Base-by-base conservation (phyloP, 2,888 invertebrate species). In the Caenorhabditis sinica region DNA sequence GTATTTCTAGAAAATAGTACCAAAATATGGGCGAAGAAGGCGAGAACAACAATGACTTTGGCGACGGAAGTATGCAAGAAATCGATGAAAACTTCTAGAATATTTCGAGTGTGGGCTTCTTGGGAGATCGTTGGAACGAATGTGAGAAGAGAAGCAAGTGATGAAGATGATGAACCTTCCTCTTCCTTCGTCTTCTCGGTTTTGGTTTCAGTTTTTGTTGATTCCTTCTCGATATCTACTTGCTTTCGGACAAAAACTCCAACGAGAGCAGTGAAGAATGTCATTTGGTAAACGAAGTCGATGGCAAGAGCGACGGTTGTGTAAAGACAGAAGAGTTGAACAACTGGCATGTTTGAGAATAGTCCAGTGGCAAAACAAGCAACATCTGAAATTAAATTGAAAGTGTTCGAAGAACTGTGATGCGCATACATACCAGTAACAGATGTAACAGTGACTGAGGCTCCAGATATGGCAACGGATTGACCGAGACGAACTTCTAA, bases 271-370 rank as follows among this genome's bases (percentile, higher is more conserved):
- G 90, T 86, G 86, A 92, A 92, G 66, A 92, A 89, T 5, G 92
- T 92, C 83, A 92, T 86, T 86, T 92, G 92, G 68, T 92, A 92
- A 60, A 92, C 63, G 72, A 90, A 92, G 80, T 92, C 92, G 45
- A 92, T 83, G 60, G 90, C 86, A 28, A 92, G 82, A 17, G 91
- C 91, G 5, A 92, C 86, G 11, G 91, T 89, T 0, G 90, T 89
- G 86, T 91, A 92, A 17, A 92, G 75, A 77, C 91, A 92, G 81
- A 92, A 92, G 9, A 92, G 86, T 43, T 87, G 90, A 9, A 92
- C 91, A 13, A 92, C 91, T 1, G 92, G 92, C 89, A 92, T 87
- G 53, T 91, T 90, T 0, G 91, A 91, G 75, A 91, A 88, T 17
- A 92, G 71, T 9, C 92, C 92, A 23, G 90, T 91, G n/a, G 88